Conservation (phyloP, 2,888 invertebrate genomes). For the Eilema griseolum region DNA sequence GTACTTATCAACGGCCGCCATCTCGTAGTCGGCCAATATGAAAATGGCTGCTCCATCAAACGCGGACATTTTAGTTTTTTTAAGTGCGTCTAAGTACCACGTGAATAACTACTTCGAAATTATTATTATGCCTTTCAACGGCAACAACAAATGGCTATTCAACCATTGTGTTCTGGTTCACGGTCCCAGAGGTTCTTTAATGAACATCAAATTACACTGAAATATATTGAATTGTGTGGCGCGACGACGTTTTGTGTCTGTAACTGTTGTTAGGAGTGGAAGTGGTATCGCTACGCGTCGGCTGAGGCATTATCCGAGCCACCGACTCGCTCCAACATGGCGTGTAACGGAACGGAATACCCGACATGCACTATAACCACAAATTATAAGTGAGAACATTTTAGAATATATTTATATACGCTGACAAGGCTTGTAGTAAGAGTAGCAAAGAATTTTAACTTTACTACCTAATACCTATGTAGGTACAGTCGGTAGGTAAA, state of each 20-base stretch:
- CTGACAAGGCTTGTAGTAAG: constrained; percentile 64
- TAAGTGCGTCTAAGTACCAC: constrained; percentile 81
- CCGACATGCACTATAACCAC: constrained; percentile 86
- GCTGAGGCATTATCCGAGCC: constrained; percentile 71
- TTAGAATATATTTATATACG: constrained; percentile 78
- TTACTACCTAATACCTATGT: background rate
- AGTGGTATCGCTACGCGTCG: constrained; percentile 61
- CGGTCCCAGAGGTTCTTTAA: constrained; percentile 86
- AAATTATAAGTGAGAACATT: constrained; percentile 87
- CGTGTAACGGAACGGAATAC: constrained; percentile 84
- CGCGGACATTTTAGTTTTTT: constrained; percentile 74
- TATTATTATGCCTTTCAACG: constrained; percentile 84
- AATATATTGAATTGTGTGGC: constrained; percentile 86
- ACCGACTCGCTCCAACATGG: constrained; percentile 75
- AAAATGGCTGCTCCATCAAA: constrained; percentile 68
- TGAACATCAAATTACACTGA: constrained; percentile 86
- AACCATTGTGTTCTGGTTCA: constrained; percentile 87
- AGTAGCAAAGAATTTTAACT: constrained; percentile 11
- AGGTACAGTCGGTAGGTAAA: background rate
- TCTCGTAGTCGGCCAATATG: constrained; percentile 61
- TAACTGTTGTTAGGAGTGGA: constrained; percentile 78
- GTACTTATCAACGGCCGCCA: constrained; percentile 62
- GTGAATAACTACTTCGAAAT: constrained; percentile 80
- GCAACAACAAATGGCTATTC: constrained; percentile 85
- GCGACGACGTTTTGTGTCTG: constrained; percentile 82